phyloP scores from a whole-genome alignment of 2,888 invertebrate genomes.

The Reticulitermes lucifugus region DNA sequence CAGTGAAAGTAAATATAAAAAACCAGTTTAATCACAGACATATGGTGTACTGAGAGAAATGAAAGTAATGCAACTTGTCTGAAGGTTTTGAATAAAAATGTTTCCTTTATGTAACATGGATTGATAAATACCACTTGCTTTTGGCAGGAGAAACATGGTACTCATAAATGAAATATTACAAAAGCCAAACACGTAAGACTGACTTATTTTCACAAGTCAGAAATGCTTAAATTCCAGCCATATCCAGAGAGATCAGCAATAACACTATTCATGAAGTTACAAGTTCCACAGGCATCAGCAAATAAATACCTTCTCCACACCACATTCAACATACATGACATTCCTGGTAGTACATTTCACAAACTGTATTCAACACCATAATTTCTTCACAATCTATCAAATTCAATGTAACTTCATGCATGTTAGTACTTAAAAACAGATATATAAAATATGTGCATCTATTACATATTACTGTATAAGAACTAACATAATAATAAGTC shows the following conservation, averaged over 20 bases:
- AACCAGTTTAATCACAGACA: not conserved
- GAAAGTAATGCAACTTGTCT: not conserved
- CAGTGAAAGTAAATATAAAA: not conserved
- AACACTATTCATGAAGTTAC: not conserved
- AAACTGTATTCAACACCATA: no score
- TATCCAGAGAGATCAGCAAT: constrained; percentile 8
- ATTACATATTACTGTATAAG: not conserved
- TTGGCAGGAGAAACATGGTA: not conserved
- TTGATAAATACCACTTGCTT: not conserved
- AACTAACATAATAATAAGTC: not conserved
- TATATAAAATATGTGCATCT: no score
- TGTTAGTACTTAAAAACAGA: not conserved
- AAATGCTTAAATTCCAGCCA: constrained; percentile 4
- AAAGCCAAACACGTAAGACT: not conserved
- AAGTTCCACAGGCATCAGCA: not conserved
- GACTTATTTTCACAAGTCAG: not conserved
- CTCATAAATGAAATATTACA: not conserved
- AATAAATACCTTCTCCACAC: not conserved
- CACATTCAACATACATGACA: no score
- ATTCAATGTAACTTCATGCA: not conserved
- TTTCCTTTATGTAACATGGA: not conserved
- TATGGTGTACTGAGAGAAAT: not conserved
- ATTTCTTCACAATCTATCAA: not conserved
- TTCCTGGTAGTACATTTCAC: no score
- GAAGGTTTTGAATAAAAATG: not conserved